Evolutionary conservation across 2,113 vertebrate species (phyloP), one percentile per base, ranked within the genome.

Genomic region (Thunnus maccoyii): DNA sequence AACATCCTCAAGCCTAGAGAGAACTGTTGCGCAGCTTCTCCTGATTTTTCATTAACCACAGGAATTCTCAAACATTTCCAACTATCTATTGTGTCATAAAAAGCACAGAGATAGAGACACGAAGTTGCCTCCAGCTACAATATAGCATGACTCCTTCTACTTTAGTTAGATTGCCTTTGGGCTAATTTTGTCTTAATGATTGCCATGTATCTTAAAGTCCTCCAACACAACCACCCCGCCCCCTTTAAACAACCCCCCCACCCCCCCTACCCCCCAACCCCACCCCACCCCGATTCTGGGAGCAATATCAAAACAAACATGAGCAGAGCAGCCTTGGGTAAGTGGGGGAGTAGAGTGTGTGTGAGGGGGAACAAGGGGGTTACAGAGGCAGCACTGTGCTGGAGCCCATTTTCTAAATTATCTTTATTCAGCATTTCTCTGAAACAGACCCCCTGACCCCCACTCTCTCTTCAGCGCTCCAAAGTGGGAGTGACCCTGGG

Each of bases 251-350:
- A 52, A 72, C 78, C 17, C 27, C 30, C 46, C 68, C 2, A 4
- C 32, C 0, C 32, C 72, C 4, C 25, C 25, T 14, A 3, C 69
- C 18, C 69, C 51, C 1, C 65, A 41, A 61, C 66, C 41, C 72
- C 20, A 30, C 78, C 73, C 54, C 72, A 54, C 66, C 80, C 78
- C 60, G 57, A 84, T 86, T 94, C 94, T 94, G 92, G 94, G 93
- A 95, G 92, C 92, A 85, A 82, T 93, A 92, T 94, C 94, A 95
- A 95, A 95, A 94, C 86, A 95, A 94, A 94, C 92, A 94, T 30
- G 86, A 91, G 92, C 80, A 74, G 89, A 82, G 86, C 72, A 83
- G 89, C 87, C 87, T 86, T 32, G 70, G 64, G 54, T 57, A 72
- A 66, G 64, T 57, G 75, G 55, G 86, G 86, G 85, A 86, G 83